A percentile compares a stretch with the other conserved stretches of the same genome.
Evolutionary conservation across 2,113 vertebrate genomes (phyloP).

Genomic region (Furnarius figulus): DNA sequence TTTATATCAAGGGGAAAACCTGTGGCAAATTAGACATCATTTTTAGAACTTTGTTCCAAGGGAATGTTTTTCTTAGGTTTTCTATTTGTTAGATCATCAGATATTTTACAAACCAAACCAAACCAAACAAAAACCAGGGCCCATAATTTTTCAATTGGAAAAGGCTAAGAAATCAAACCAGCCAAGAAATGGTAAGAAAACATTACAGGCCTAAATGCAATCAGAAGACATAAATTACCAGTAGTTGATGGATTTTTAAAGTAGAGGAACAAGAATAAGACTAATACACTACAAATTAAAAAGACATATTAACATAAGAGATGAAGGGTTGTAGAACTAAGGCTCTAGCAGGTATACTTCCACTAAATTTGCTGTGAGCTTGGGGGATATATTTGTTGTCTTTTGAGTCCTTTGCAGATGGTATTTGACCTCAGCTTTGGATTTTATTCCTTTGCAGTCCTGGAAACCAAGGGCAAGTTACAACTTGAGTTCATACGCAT

Average conservation of each 20-base stretch:
- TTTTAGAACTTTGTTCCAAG: neutral
- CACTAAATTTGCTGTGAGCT: neutral
- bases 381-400: neutral
- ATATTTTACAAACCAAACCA: neutral
- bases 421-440: neutral
- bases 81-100: neutral
- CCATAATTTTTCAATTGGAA: neutral
- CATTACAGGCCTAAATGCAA: neutral
- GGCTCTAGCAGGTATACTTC: neutral
- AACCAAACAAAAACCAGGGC: neutral
- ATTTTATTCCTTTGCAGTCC: neutral
- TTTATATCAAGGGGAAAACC: neutral
- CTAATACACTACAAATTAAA: neutral
- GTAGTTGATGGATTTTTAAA: neutral
- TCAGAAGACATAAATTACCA: neutral
- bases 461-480: neutral
- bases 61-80: neutral
- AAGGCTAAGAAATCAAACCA: neutral
- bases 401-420: neutral
- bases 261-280: neutral
- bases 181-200: slow-evolving; percentile 16
- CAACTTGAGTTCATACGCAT: neutral
- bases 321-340: neutral
- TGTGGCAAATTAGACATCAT: neutral
- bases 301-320: neutral